Percentiles rank a stretch among this genome's conserved stretches.
Conservation (phyloP, 1,140 invertebrate species). For the Leptinotarsa texana region DNA sequence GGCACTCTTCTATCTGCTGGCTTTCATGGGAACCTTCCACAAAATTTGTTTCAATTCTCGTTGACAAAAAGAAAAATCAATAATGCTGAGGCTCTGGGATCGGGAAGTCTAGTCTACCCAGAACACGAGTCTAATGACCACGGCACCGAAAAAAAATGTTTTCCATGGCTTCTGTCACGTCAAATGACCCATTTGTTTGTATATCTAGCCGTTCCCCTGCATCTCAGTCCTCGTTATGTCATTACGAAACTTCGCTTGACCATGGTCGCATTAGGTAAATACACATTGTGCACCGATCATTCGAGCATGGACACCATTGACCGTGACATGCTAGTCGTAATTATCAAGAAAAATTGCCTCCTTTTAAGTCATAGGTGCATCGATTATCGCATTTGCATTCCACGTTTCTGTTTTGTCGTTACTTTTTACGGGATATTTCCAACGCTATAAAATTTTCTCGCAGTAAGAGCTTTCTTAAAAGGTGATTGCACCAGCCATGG, state of each 20-base stretch:
- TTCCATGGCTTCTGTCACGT: background rate
- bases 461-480: background rate
- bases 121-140: too few species aligned
- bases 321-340: constrained; percentile 35
- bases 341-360: constrained; percentile 20
- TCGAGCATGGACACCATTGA: constrained; percentile 38
- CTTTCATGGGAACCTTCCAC: too few species aligned
- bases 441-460: background rate
- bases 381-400: constrained; percentile 20
- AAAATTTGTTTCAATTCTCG: too few species aligned
- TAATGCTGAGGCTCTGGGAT: too few species aligned
- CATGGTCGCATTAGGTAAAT: constrained; percentile 36
- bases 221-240: constrained; percentile 2
- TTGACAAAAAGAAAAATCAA: too few species aligned
- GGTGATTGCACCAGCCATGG: background rate
- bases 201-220: background rate
- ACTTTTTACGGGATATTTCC: constrained; percentile 4
- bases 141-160: too few species aligned
- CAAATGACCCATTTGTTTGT: background rate
- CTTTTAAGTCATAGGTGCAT: constrained; percentile 13
- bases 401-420: background rate
- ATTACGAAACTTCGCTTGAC: constrained; percentile 20
- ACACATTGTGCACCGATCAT: constrained; percentile 10
- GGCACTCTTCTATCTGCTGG: too few species aligned
- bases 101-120: too few species aligned